Evolutionary conservation across 1,140 invertebrate species (phyloP), one percentile per base, ranked within the genome.

Genomic region (Brachionus manjavacas): DNA sequence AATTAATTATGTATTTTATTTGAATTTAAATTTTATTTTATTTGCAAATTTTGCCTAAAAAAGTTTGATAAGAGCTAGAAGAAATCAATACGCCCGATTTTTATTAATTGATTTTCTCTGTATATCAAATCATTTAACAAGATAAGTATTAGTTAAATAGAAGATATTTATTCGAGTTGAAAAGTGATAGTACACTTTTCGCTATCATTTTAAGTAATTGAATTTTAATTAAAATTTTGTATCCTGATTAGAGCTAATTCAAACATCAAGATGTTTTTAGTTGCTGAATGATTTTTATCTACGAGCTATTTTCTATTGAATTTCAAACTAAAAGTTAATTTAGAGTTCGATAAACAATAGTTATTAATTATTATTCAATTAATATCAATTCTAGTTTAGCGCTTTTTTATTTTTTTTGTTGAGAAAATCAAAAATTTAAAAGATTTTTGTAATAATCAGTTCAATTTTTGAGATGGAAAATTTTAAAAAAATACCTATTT

Each of bases 1-100:
- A 72, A 72, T 72, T 72, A 72, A 72, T 72, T 72, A 72, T 72
- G 39, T 41, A 20, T 28, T 41, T 72, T 41, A 41, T 72, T 72
- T 72, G 31, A 41, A 41, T 72, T 72, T 72, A 41, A 46, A 41
- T 39, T 72, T 72, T 31, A 35, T 70, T 70, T 70, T 41, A 72
- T 72, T 72, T 43, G 66, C 31, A 31, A 68, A 68, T 31, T 68
- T 68, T 68, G 25, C 31, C n/a, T 39, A 12, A n/a, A 31, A 11
- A 16, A 31, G 31, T n/a, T 68, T 28, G 66, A 68, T 68, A 68
- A 68, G 66, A 68, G 8, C 0, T 20, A 9, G 16, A 20, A 60
- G 52, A 60, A 60, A 60, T 60, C 52, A 60, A 60, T 60, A 60
- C 52, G 52, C 52, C 52, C 52, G 20, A 60, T 68, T 68, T 31